Percentiles rank a stretch among this genome's conserved stretches.
phyloP scores from a whole-genome alignment of 2,797 vertebrate genomes.

The Lithobates sylvaticus region DNA sequence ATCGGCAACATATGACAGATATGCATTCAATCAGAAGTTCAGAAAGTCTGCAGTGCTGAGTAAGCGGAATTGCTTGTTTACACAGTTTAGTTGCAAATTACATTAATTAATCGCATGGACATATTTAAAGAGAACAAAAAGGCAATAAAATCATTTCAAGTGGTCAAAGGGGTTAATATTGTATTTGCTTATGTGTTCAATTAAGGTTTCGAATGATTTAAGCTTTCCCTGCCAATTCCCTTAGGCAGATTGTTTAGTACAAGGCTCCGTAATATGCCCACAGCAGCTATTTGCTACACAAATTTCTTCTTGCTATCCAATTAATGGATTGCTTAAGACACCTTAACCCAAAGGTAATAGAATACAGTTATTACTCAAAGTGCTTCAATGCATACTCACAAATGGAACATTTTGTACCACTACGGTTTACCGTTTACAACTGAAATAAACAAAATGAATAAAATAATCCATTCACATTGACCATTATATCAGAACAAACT shows the following conservation, averaged over 20 bases:
- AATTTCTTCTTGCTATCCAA: conserved; percentile 20
- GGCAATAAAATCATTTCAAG: neutral
- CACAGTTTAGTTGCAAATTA: conserved; percentile 2
- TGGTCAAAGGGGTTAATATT: neutral
- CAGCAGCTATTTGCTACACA: conserved; percentile 18
- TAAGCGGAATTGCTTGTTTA: neutral
- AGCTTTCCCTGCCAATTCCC: conserved; percentile 10
- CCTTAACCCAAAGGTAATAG: conserved; percentile 32
- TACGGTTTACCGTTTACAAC: neutral
- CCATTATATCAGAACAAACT: neutral
- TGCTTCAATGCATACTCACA: neutral
- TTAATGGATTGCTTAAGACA: conserved; percentile 38
- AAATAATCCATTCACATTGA: neutral
- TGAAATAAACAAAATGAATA: neutral
- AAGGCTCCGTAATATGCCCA: conserved; percentile 12
- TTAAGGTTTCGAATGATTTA: neutral
- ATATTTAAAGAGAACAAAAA: neutral
- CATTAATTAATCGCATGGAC: neutral
- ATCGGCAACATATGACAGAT: conserved; percentile 44
- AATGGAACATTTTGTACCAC: neutral
- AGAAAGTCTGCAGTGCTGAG: conserved; percentile 15
- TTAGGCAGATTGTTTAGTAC: conserved; percentile 23
- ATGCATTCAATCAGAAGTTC: neutral
- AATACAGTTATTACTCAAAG: conserved; percentile 32
- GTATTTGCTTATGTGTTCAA: conserved; percentile 8